Evolutionary conservation across 2,888 invertebrate species (phyloP), one percentile per base, ranked within the genome.

Genomic region (Prosopocoilus inquinatus): DNA sequence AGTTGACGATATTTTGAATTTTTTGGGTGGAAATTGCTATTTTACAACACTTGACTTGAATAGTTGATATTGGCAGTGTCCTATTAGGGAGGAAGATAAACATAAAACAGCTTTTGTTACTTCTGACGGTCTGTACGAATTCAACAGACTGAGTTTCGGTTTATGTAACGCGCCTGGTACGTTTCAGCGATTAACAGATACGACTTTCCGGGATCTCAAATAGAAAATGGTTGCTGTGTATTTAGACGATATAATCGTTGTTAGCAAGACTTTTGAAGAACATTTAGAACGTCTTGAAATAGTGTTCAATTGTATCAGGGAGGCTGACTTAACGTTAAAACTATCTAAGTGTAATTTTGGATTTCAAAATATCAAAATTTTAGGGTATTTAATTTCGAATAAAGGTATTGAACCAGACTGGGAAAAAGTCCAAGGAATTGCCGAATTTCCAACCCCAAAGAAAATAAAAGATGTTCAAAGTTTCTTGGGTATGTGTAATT

Each of bases 81-180:
- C 45, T 7, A 41, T 65, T 7, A 54, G 56, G 12, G 55, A 59
- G 44, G 12, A 41, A 4, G 50, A 51, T 28, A 60, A 61, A 33
- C 49, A 60, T 39, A 59, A 62, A 16, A 66, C 66, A 16, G 62
- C 64, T 7, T 66, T 65, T 47, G 50, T 58, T 8, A 62, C 58
- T 11, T 61, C 56, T 20, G 53, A 59, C 34, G 64, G 66, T 3
- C 54, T 60, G 39, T 66, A 56, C 34, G 57, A 63, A 50, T 68
- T 64, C 36, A 60, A 62, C n/a, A 58, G 58, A 28, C 38, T 68
- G 36, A 55, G 58, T 20, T 67, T 67, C 48, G 68, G 65, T 2
- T 50, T 65, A 43, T 64, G 63, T 28, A 64, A 64, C 32, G 63
- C 65, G 8, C 66, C 67, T 1, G 55, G 47, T 1, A 63, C 63